Conservation (phyloP, 2,113 vertebrate genomes). For the Indicator indicator region DNA sequence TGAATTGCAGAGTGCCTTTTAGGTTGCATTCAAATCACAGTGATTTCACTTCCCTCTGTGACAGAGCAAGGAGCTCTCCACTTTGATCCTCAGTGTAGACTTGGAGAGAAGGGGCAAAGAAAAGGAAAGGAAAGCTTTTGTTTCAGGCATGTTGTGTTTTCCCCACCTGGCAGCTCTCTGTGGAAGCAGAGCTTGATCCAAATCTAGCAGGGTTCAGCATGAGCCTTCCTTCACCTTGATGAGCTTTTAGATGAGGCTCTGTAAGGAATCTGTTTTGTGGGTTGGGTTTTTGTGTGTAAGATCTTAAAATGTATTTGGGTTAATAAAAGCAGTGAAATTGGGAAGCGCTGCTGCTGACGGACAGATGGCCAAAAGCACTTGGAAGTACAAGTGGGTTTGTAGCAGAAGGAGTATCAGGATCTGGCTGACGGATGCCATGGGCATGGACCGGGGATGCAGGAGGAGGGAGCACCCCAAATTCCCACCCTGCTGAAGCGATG, state of each 20-base stretch:
- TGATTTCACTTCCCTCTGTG: constrained; percentile 22
- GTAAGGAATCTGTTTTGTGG: background rate
- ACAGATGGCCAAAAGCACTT: constrained; percentile 52
- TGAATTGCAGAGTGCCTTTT: constrained; percentile 32
- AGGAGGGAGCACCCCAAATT: background rate
- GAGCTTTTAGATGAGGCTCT: background rate
- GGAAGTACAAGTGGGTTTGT: constrained; percentile 10
- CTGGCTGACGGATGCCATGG: background rate
- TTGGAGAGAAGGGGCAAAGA: background rate
- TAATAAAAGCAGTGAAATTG: background rate
- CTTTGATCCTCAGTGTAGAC: constrained; percentile 3
- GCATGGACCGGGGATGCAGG: background rate
- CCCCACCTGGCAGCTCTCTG: background rate
- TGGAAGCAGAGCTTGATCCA: background rate
- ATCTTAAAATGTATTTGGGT: constrained; percentile 18
- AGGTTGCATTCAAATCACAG: background rate
- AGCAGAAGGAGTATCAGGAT: background rate
- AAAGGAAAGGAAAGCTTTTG: background rate
- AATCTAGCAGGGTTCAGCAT: background rate
- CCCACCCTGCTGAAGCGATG: background rate
- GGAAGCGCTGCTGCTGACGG: background rate
- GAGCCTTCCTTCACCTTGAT: background rate
- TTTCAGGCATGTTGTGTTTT: background rate
- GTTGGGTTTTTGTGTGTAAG: background rate
- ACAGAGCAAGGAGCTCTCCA: background rate